Conservation (phyloP, 2,113 vertebrate species). For the Pelvicachromis taeniatus region DNA sequence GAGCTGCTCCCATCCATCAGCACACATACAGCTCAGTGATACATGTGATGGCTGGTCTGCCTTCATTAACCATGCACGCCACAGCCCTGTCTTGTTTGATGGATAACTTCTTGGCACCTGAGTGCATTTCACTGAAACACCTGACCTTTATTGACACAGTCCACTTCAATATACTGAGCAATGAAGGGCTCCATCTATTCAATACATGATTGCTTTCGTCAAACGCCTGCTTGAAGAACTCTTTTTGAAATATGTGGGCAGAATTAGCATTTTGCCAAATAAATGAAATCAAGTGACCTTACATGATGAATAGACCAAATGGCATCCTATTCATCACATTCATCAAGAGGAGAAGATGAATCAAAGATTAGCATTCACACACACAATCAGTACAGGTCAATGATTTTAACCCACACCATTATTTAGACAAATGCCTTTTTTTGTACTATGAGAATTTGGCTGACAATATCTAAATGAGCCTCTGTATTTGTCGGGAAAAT, state of each 20-base stretch:
- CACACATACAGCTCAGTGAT: background rate
- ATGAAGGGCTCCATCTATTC: constrained; percentile 47
- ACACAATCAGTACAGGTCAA: constrained; percentile 17
- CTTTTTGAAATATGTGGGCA: constrained; percentile 7
- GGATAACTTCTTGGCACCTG: constrained; percentile 51
- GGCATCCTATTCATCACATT: background rate
- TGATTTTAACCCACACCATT: constrained; percentile 8
- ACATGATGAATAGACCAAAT: background rate
- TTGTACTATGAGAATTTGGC: background rate
- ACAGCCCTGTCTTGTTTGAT: constrained; percentile 48
- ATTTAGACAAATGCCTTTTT: constrained; percentile 9
- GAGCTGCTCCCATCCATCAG: constrained; percentile 12
- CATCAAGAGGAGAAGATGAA: constrained; percentile 13
- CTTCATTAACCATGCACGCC: constrained; percentile 41
- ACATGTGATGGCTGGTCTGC: background rate
- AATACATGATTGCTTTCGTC: constrained; percentile 39
- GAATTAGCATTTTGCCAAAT: constrained; percentile 20
- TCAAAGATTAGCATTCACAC: constrained; percentile 17
- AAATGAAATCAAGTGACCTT: constrained; percentile 3
- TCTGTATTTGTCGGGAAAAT: background rate
- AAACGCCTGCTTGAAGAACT: background rate
- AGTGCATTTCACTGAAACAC: constrained; percentile 42
- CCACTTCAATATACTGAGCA: constrained; percentile 51
- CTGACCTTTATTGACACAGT: constrained; percentile 61
- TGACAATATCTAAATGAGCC: background rate